These are phyloP conservation scores for Acanthacorydalis orientalis DNA, from an alignment of 2,888 invertebrate species.

Conservation along the genomic window DNA sequence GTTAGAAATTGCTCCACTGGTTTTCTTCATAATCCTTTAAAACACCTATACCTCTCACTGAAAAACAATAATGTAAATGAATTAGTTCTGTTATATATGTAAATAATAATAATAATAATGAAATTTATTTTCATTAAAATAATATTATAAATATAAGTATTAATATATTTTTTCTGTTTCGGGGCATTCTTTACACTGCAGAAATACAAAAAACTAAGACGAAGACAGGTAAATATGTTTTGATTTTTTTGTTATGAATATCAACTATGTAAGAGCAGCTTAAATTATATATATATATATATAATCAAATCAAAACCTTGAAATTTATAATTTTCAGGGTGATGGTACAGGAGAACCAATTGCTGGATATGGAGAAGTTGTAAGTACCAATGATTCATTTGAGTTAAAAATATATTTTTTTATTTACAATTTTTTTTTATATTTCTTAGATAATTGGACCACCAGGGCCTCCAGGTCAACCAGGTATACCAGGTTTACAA, in stretches of 20 bases:
- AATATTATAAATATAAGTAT: conserved; percentile 13
- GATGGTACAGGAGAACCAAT: conserved; percentile 63
- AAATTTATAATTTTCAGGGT: conserved; percentile 37
- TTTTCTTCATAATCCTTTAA: neutral
- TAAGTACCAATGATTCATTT: conserved; percentile 27
- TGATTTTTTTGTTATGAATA: neutral
- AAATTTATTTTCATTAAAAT: no score
- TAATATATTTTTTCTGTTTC: conserved; percentile 17
- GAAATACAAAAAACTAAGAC: conserved; percentile 71
- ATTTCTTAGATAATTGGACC: conserved; percentile 36
- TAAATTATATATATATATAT: neutral
- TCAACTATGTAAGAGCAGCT: neutral
- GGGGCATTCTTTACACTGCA: conserved; percentile 25
- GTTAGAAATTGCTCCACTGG: conserved; percentile 4
- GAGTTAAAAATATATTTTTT: neutral
- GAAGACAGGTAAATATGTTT: conserved; percentile 54
- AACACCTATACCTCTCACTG: no score
- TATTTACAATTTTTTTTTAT: neutral
- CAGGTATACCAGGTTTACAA: conserved; percentile 54
- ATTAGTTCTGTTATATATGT: no score
- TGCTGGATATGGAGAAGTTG: conserved; percentile 53
- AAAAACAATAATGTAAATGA: no score
- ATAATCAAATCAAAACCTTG: neutral
- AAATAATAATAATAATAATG: no score
- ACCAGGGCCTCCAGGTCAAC: conserved; percentile 61